Evolutionary conservation across 1,140 invertebrate genomes (phyloP), one percentile per base, ranked within the genome.

Genomic region (Anadara kagoshimensis): DNA sequence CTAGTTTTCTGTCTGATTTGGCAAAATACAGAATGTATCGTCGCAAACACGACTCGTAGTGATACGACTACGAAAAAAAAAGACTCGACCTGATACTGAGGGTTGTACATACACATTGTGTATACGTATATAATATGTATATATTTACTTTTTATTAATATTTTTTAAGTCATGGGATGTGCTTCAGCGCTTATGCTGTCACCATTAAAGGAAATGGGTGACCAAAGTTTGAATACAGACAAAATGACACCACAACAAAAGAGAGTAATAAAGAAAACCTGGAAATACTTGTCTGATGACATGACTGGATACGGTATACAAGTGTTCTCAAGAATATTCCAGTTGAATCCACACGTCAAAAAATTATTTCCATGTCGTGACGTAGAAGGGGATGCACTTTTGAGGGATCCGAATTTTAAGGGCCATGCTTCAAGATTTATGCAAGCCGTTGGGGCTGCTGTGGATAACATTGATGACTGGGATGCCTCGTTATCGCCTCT

Each of bases 371-470:
- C 81, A 7, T 80, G 67, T 53, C 44, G 64, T 16, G 63, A 78
- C 43, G 67, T 63, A 16, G 65, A 68, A 29, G 78, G 75, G 16
- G 75, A 80, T 16, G 62, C 54, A 3, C 56, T 84, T 43, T 12
- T 71, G 18, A 24, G 49, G 8, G 72, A 84, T 51, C 47, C 45
- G 1, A 65, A 72, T n/a, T 82, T 85, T 56, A 73, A 71, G 43
- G 78, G 78, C 12, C 83, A 85, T 59, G 79, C 81, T n/a, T 74
- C 77, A 1, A 70, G 81, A 18, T 85, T 85, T 65, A 82, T 85
- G 81, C 75, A 85, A 45, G 78, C 80, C 7, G 78, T 85, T 24
- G 80, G 78, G 5, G 78, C 80, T 1, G 81, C 78, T 1, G 76
- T 85, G 1, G 79, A 79, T 16, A 83, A 83, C 58, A 78, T 85